Evolutionary conservation across 2,113 vertebrate genomes (phyloP), one percentile per base, ranked within the genome.

Genomic region (Sceloporus tristichus): DNA sequence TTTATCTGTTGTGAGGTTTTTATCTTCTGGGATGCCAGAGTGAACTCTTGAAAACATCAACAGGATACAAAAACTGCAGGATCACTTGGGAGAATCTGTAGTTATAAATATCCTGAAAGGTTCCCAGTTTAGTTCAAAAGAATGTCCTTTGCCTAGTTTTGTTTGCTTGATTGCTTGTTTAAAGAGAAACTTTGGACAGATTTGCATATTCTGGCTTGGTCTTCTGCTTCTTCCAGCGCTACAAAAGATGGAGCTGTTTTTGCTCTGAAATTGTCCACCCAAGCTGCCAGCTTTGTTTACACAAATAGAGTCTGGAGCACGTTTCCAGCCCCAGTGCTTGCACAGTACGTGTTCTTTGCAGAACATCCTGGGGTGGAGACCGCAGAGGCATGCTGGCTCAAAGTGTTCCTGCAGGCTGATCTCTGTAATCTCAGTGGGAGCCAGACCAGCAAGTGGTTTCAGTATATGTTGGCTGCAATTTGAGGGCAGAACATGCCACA

Each of bases 201-300:
- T 92, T 91, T 88, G 88, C 87, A 90, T 92, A 71, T 92, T 96
- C 92, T 95, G 94, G 91, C 93, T 94, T 91, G 91, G 89, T 94
- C 91, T 92, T 92, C 91, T 84, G 87, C 83, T 95, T 92, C 92
- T 94, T 87, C 65, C 94, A 95, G 94, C 93, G 89, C 91, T 95
- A 93, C 94, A 95, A 91, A 94, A 76, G 53, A 94, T 93, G 91
- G 93, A 86, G 83, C 89, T 93, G 70, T 93, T 91, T 82, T 85
- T 88, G 90, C 93, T 96, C 91, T 88, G 94, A 93, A 62, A 94
- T 92, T 96, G 94, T 96, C 94, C 93, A 79, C 90, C 91, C 90
- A 85, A 77, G 92, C 94, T 95, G 96, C 96, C 95, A 96, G 94
- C 90, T 96, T 94, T 94, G 95, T 95, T 96, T 94, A 92, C 94